These are phyloP conservation scores for Charadrius vociferus DNA, from an alignment of 2,113 vertebrate genomes.

Conservation along the genomic window DNA sequence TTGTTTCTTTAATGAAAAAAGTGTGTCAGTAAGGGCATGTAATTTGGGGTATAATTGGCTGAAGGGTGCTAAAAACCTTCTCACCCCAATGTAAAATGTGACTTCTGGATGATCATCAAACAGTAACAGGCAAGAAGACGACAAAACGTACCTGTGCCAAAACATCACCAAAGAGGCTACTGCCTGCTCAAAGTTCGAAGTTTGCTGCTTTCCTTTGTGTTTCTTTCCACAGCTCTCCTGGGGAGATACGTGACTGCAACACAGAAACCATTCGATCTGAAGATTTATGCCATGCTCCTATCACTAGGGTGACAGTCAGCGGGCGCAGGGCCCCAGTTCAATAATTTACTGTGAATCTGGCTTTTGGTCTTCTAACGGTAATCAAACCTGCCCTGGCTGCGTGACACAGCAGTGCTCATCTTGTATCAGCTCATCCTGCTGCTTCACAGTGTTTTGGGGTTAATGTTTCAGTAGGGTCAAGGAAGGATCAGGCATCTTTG, in stretches of 20 bases:
- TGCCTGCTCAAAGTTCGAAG: neutral
- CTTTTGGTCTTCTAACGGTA: neutral
- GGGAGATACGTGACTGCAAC: neutral
- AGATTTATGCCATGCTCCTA: neutral
- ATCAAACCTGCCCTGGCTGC: neutral
- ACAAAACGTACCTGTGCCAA: neutral
- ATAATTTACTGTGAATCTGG: neutral
- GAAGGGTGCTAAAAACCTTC: neutral
- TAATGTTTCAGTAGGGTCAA: neutral
- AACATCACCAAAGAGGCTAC: neutral
- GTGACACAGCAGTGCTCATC: neutral
- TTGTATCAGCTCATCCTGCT: fast-evolving
- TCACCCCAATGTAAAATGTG: neutral
- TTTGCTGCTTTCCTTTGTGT: neutral
- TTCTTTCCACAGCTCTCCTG: neutral
- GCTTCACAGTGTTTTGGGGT: neutral
- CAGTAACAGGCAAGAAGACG: neutral
- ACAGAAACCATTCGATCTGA: neutral
- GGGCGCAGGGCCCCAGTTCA: fast-evolving
- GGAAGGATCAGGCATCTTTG: neutral
- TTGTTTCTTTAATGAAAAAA: slow-evolving; percentile 16
- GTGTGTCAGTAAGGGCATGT: neutral
- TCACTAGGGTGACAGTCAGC: neutral
- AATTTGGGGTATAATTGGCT: neutral
- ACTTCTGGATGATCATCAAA: neutral